Evolutionary conservation across 2,888 invertebrate genomes (phyloP).

Genomic region (Tillus elongatus): DNA sequence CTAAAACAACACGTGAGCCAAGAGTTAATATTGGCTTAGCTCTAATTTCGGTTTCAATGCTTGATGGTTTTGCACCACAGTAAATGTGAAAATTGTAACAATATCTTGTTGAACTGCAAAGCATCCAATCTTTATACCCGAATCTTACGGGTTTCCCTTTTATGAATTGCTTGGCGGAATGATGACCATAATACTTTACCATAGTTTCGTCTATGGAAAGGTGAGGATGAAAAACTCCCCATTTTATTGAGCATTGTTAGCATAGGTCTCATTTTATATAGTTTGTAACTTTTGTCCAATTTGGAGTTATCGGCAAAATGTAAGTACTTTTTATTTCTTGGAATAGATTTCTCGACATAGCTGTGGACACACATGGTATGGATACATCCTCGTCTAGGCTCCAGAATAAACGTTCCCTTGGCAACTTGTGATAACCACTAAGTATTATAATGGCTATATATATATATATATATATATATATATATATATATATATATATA

Average conservation of each 20-base stretch:
- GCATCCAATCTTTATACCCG: slow-evolving; percentile 26
- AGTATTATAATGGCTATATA: slow-evolving; percentile 1
- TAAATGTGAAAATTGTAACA: slow-evolving; percentile 20
- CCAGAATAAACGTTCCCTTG: slow-evolving; percentile 10
- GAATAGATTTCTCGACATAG: slow-evolving; percentile 17
- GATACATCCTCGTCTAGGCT: slow-evolving; percentile 9
- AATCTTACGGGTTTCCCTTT: slow-evolving; percentile 25
- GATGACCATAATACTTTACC: slow-evolving; percentile 16
- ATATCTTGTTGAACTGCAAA: slow-evolving; percentile 20
- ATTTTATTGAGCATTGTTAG: slow-evolving; percentile 19
- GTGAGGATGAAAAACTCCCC: slow-evolving; percentile 21
- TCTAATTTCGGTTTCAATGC: neutral
- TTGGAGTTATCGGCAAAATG: slow-evolving; percentile 14
- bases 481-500: too few species aligned
- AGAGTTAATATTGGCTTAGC: neutral
- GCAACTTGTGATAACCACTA: slow-evolving; percentile 9
- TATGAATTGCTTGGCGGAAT: slow-evolving; percentile 25
- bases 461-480: too few species aligned
- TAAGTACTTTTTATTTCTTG: slow-evolving; percentile 13
- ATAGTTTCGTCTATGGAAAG: slow-evolving; percentile 23
- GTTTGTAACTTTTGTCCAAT: slow-evolving; percentile 9
- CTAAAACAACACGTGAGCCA: neutral
- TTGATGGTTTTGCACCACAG: neutral
- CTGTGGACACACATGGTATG: neutral
- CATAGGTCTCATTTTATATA: slow-evolving; percentile 13